phyloP scores from a whole-genome alignment of 2,113 vertebrate species.

The Apeltes quadracus region DNA sequence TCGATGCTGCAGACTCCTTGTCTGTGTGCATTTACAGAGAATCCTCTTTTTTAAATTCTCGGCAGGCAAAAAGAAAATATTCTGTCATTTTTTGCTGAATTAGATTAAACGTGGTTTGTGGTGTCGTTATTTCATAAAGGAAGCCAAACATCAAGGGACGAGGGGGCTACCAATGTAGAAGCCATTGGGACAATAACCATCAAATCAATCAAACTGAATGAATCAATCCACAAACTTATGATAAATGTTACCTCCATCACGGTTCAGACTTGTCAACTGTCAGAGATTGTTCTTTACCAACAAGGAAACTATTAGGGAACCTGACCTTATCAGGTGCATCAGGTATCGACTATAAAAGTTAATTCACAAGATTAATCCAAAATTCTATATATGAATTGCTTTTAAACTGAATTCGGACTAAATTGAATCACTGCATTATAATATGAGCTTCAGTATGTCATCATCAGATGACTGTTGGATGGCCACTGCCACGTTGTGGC shows the following conservation, averaged over 20 bases:
- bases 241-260: not conserved
- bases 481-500: not conserved
- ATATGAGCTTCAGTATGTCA: not conserved
- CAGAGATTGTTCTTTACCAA: not conserved
- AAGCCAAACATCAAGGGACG: not conserved
- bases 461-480: constrained; percentile 2
- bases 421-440: not conserved
- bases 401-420: constrained; percentile 8
- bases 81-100: not conserved
- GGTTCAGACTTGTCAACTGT: not conserved
- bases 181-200: not conserved
- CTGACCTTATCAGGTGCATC: not conserved
- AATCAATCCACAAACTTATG: not conserved
- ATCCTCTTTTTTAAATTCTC: not conserved
- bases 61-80: not conserved
- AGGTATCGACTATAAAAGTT: not conserved
- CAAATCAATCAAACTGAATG: not conserved
- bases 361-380: not conserved
- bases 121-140: not conserved
- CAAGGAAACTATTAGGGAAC: not conserved
- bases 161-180: not conserved
- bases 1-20: not conserved
- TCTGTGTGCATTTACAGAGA: not conserved
- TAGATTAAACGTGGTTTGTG: not conserved
- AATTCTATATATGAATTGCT: not conserved